Conservation (phyloP, 2,797 vertebrate genomes). For the Myotis vivesi region DNA sequence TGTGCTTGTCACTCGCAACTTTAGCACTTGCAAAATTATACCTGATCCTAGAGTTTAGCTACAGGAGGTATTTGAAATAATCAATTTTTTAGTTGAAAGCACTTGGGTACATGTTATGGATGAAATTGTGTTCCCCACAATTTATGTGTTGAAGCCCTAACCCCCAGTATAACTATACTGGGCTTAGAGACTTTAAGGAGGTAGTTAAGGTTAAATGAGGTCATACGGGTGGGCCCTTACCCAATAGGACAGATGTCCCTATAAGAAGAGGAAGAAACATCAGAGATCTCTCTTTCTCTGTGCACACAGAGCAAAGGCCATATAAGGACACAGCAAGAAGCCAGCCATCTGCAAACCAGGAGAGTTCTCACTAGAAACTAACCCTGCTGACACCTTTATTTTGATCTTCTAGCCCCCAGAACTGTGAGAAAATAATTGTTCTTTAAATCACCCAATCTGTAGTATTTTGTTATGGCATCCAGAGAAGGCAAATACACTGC, state of each 20-base stretch:
- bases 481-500: not conserved
- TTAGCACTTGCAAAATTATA: not conserved
- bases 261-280: not conserved
- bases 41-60: conserved; percentile 9
- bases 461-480: not conserved
- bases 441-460: not conserved
- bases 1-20: not conserved
- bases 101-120: not conserved
- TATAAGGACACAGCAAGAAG: not conserved
- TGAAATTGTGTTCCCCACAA: not conserved
- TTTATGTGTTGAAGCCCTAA: not conserved
- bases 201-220: not conserved
- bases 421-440: not conserved
- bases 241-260: not conserved
- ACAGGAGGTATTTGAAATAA: not conserved
- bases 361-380: not conserved
- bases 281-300: not conserved
- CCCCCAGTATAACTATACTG: not conserved
- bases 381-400: not conserved
- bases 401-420: not conserved
- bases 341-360: not conserved
- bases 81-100: conserved; percentile 32
- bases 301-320: not conserved
- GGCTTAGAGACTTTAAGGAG: not conserved
- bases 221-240: not conserved